Percentiles rank a stretch among this genome's conserved stretches.
Conservation (phyloP, 1,140 invertebrate species). For the Trachymyrmex septentrionalis region DNA sequence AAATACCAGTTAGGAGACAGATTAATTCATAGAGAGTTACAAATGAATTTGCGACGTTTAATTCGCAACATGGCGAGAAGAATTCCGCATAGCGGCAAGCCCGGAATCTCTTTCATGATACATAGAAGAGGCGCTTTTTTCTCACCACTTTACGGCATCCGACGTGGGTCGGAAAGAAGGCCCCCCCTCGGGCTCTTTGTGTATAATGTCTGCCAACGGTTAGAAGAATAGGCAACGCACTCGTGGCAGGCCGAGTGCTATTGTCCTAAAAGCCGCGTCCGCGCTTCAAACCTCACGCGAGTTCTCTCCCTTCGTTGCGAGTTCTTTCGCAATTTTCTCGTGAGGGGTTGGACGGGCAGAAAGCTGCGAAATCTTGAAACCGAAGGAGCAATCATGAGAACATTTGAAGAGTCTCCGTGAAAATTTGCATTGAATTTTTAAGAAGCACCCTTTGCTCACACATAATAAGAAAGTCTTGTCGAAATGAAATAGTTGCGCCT, state of each 20-base stretch:
- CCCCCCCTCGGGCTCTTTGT: conserved; percentile 44
- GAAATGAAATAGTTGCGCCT: neutral
- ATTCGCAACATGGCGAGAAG: conserved; percentile 10
- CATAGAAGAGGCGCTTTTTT: conserved; percentile 51
- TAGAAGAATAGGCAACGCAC: conserved; percentile 77
- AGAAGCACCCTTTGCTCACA: neutral
- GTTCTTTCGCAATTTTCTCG: conserved; percentile 35
- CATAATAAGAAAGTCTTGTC: neutral
- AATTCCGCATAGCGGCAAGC: conserved; percentile 13
- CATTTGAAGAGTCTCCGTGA: neutral
- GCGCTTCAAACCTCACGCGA: conserved; percentile 44
- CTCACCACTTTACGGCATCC: conserved; percentile 64
- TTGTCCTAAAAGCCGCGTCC: conserved; percentile 76
- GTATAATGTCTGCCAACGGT: conserved; percentile 72
- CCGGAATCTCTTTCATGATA: conserved; percentile 44
- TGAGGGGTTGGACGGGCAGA: neutral
- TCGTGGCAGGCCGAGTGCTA: conserved; percentile 69
- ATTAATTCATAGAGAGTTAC: conserved; percentile 39
- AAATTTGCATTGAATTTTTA: conserved; percentile 40
- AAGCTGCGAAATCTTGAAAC: conserved; percentile 63
- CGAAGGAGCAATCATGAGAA: conserved; percentile 66
- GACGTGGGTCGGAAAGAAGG: conserved; percentile 64
- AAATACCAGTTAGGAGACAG: neutral
- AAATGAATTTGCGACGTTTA: conserved; percentile 28
- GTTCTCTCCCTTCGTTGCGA: conserved; percentile 38